phyloP scores from a whole-genome alignment of 2,113 vertebrate species.

The Etheostoma spectabile region DNA sequence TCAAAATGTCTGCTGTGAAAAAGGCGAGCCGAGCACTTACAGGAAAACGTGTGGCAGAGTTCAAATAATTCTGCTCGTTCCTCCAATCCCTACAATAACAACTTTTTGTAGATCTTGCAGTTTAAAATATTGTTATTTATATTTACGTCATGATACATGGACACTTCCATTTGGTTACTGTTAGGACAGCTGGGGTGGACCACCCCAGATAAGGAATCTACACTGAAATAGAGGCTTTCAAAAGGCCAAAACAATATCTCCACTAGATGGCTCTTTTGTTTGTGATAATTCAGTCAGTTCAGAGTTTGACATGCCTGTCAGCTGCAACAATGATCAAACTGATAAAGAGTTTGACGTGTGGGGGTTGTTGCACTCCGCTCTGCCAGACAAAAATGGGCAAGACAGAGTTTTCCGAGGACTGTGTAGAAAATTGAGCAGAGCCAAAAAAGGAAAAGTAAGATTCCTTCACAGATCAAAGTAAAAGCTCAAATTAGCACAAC shows the following conservation, averaged over 20 bases:
- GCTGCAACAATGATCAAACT: conserved; percentile 20
- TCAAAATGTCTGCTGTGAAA: too few species aligned
- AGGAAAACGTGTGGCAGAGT: conserved; percentile 7
- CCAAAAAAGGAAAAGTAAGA: conserved; percentile 53
- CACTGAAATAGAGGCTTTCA: background rate
- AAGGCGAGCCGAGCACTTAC: background rate
- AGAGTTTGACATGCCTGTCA: conserved; percentile 11
- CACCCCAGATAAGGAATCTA: conserved; percentile 41
- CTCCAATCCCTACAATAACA: background rate
- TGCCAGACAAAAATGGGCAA: conserved; percentile 1
- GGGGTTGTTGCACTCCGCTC: conserved; percentile 14
- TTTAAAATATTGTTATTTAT: conserved; percentile 9
- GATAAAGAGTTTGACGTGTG: conserved; percentile 7
- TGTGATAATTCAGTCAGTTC: conserved; percentile 19
- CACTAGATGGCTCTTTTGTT: conserved; percentile 72
- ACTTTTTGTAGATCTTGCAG: background rate
- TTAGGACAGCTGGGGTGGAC: conserved; percentile 37
- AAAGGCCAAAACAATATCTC: conserved; percentile 20
- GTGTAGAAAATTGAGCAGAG: conserved; percentile 5
- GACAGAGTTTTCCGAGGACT: background rate
- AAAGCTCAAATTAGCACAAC: conserved; percentile 35
- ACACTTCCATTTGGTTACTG: conserved; percentile 14
- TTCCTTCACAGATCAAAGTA: conserved; percentile 36
- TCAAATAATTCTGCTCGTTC: background rate
- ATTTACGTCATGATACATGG: background rate